Evolutionary conservation across 30 jellyfish, hydroid and myxozoan genomes (phyloP).

Genomic region (Hydra vulgaris): DNA sequence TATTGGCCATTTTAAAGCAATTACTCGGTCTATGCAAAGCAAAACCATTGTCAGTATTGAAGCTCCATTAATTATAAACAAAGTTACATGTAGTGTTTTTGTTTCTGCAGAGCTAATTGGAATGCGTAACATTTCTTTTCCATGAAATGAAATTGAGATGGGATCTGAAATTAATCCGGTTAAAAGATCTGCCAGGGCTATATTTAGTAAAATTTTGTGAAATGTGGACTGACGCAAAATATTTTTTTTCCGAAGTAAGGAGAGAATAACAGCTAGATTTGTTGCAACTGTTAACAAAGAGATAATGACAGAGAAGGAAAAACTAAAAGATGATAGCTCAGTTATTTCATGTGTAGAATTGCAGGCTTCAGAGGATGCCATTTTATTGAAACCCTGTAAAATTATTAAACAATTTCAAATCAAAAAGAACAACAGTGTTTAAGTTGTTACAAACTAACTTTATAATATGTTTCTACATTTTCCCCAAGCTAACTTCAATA

Average conservation of each 20-base stretch:
- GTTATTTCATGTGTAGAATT: conserved; percentile 2
- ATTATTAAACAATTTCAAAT: no score
- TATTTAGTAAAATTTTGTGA: conserved; percentile 15
- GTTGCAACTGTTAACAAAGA: background rate
- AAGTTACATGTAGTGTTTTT: background rate
- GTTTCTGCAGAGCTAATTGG: background rate
- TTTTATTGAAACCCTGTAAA: background rate
- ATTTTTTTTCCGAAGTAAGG: background rate
- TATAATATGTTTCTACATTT: no score
- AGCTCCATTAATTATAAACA: conserved; percentile 25
- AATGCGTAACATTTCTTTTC: conserved; percentile 6
- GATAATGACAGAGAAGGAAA: background rate
- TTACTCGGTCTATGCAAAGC: conserved; percentile 25
- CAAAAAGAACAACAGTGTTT: no score
- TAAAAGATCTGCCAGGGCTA: conserved; percentile 25
- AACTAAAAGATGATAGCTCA: conserved; percentile 12
- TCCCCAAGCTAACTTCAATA: no score
- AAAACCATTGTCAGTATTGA: conserved; percentile 27
- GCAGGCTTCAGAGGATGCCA: conserved; percentile 10
- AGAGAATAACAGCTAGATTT: conserved; percentile 8
- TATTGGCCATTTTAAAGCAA: conserved; percentile 19
- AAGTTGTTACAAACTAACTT: no score
- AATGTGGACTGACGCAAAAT: background rate
- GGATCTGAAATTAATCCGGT: conserved; percentile 24
- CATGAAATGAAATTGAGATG: conserved; percentile 23